Evolutionary conservation across 2,888 invertebrate species (phyloP).

Genomic region (Drosophila greeni): DNA sequence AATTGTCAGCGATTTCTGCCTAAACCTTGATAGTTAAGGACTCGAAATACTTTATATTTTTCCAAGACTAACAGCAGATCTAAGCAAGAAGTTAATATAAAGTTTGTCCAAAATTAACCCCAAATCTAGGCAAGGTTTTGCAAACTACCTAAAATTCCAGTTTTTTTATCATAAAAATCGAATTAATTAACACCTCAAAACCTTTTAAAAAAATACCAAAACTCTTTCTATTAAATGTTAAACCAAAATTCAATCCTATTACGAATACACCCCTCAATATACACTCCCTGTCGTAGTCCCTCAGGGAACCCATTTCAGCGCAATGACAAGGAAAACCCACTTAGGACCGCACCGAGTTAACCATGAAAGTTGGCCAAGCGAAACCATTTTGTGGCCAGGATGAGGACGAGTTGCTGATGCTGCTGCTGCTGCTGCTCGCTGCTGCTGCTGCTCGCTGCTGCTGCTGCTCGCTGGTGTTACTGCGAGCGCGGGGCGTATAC

Average conservation of each 20-base stretch:
- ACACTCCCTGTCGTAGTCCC: background rate
- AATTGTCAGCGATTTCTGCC: too few relatives aligned
- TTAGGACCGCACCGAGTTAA: constrained; percentile 45
- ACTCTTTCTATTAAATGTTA: background rate
- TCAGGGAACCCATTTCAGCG: constrained; percentile 18
- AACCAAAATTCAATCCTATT: background rate
- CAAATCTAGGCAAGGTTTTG: too few relatives aligned
- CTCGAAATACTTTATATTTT: too few relatives aligned
- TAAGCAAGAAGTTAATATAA: too few relatives aligned
- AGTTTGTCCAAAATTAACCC: too few relatives aligned
- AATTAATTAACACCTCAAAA: background rate
- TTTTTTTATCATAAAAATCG: too few relatives aligned
- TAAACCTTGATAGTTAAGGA: too few relatives aligned
- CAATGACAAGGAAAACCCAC: constrained; percentile 43
- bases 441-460: constrained; percentile 18
- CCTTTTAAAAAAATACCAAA: background rate
- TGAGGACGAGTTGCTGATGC: constrained; percentile 27
- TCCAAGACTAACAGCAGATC: too few relatives aligned
- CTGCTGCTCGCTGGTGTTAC: constrained; percentile 6
- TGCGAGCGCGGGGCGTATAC: constrained; percentile 30
- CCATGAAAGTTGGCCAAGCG: constrained; percentile 69
- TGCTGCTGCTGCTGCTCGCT: constrained; percentile 3
- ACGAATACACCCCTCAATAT: constrained; percentile 8
- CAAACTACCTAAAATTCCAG: too few relatives aligned
- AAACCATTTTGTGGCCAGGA: constrained; percentile 63